A percentile compares a stretch with the other conserved stretches of the same genome.
Conservation (phyloP, 1,140 invertebrate species). For the Brachionus koreanus region DNA sequence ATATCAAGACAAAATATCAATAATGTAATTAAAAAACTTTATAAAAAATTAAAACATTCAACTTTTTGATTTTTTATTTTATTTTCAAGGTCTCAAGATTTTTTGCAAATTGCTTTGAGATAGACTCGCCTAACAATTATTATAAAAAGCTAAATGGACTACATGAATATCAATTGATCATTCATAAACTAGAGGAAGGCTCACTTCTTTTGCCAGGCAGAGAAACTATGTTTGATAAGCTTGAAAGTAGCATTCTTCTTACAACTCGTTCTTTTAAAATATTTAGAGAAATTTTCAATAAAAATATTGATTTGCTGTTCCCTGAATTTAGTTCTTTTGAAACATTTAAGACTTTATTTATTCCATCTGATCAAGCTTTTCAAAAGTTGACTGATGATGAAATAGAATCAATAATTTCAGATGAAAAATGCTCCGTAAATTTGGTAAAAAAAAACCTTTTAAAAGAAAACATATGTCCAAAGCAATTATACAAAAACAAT, state of each 20-base stretch:
- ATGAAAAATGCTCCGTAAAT: background rate
- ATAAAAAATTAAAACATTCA: too few relatives aligned
- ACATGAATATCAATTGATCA: background rate
- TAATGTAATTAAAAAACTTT: too few relatives aligned
- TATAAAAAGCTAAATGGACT: background rate
- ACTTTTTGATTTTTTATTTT: too few relatives aligned
- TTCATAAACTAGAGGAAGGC: conserved; percentile 6
- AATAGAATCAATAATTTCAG: background rate
- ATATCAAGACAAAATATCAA: background rate
- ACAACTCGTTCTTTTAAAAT: background rate
- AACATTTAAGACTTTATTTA: background rate
- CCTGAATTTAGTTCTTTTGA: background rate
- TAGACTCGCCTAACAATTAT: background rate
- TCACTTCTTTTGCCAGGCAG: background rate
- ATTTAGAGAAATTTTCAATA: background rate
- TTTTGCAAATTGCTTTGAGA: background rate
- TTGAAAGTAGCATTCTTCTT: background rate
- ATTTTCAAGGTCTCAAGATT: background rate
- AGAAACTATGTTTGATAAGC: background rate
- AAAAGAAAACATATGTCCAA: background rate
- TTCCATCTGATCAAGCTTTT: conserved; percentile 7
- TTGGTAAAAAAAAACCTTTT: background rate
- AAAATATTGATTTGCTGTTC: background rate
- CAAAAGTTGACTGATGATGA: background rate
- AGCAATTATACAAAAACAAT: background rate